Evolutionary conservation across 2,113 vertebrate species (phyloP).

Genomic region (Lonchura striata): DNA sequence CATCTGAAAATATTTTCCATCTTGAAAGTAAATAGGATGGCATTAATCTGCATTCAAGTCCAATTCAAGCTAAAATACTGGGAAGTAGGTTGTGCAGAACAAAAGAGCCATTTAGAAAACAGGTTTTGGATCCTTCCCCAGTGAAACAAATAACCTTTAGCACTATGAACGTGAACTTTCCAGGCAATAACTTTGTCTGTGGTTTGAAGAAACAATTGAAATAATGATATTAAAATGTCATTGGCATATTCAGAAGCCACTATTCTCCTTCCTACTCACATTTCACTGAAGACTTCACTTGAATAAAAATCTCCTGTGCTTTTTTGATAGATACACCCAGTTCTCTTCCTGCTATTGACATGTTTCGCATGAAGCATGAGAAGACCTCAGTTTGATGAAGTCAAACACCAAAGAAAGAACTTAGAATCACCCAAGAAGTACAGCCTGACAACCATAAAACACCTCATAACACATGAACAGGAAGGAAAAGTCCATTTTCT

Average conservation of each 20-base stretch:
- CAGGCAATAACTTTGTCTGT: neutral
- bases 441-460: neutral
- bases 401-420: neutral
- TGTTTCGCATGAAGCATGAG: neutral
- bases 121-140: neutral
- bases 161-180: neutral
- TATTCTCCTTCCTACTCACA: neutral
- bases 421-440: neutral
- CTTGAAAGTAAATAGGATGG: neutral
- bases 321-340: neutral
- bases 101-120: neutral
- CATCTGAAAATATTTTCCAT: neutral
- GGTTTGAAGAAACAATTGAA: neutral
- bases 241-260: neutral
- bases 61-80: neutral
- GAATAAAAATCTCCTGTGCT: neutral
- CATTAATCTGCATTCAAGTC: neutral
- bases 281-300: neutral
- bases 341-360: neutral
- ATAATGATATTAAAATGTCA: neutral
- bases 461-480: neutral
- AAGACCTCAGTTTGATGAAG: neutral
- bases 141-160: neutral
- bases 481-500: neutral
- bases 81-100: neutral